Conservation (phyloP, 1,140 invertebrate genomes). For the Lordiphosa mommai region DNA sequence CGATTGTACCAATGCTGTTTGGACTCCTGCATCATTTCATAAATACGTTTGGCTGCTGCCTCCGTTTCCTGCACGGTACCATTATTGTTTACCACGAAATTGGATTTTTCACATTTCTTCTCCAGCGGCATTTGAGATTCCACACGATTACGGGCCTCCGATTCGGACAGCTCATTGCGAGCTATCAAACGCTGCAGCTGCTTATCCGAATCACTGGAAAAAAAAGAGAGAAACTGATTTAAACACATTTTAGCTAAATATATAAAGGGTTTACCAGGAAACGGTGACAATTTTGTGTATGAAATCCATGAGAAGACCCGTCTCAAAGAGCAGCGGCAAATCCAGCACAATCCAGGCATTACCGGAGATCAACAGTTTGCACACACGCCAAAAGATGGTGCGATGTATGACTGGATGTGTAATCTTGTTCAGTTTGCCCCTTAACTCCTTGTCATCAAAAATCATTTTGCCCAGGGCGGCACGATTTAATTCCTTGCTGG, state of each 20-base stretch:
- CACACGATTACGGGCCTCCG: constrained; percentile 87
- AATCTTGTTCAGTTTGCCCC: constrained; percentile 87
- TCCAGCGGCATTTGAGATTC: constrained; percentile 90
- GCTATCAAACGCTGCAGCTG: constrained; percentile 89
- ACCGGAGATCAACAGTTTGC: constrained; percentile 86
- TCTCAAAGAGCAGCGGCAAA: constrained; percentile 91
- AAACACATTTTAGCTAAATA: neutral
- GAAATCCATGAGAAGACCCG: constrained; percentile 85
- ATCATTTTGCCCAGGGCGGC: constrained; percentile 86
- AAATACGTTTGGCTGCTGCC: constrained; percentile 80
- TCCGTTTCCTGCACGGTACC: constrained; percentile 83
- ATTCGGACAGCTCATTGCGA: constrained; percentile 85
- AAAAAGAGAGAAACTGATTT: constrained; percentile 4
- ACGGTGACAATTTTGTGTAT: constrained; percentile 91
- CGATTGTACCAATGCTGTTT: constrained; percentile 81
- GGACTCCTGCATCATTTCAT: constrained; percentile 78
- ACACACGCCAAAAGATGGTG: constrained; percentile 86
- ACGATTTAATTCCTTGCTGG: constrained; percentile 86
- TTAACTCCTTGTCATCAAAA: constrained; percentile 86
- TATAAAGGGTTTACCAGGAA: constrained; percentile 83
- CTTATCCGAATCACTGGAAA: constrained; percentile 86
- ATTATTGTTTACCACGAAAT: constrained; percentile 92
- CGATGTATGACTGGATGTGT: constrained; percentile 90
- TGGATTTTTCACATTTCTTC: constrained; percentile 87
- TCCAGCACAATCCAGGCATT: constrained; percentile 91